Conservation (phyloP, 1,140 invertebrate species). For the Schmidtea mediterranea region DNA sequence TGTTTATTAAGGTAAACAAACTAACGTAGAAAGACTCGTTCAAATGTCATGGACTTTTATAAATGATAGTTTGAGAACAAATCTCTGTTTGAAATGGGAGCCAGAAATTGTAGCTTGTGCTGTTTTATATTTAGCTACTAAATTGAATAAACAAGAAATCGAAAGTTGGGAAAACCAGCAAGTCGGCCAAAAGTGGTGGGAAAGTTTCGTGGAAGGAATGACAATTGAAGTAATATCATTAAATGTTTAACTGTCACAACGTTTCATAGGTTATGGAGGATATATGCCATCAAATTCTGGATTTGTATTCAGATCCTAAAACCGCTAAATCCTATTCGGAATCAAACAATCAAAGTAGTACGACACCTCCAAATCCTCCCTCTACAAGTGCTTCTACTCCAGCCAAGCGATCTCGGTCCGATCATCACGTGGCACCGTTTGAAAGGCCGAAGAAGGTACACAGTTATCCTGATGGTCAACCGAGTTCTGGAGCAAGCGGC, state of each 20-base stretch:
- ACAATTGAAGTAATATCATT: neutral
- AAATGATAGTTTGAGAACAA: constrained; percentile 88
- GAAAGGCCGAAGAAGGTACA: no score
- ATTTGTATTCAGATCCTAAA: neutral
- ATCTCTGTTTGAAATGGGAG: constrained; percentile 86
- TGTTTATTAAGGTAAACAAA: constrained; percentile 42
- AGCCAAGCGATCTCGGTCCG: no score
- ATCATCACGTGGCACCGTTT: no score
- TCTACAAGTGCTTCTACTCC: no score
- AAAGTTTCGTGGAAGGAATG: constrained; percentile 2
- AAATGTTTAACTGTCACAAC: no score
- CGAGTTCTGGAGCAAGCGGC: no score
- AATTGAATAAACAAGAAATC: neutral
- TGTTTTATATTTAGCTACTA: constrained; percentile 4
- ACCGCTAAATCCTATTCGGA: no score
- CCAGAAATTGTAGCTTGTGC: constrained; percentile 49
- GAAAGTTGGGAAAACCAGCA: neutral
- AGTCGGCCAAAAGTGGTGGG: constrained; percentile 2
- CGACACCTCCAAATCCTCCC: no score
- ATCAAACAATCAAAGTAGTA: no score
- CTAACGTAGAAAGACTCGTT: constrained; percentile 74
- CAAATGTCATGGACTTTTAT: constrained; percentile 99
- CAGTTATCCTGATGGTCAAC: no score
- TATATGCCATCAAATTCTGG: constrained; percentile 5
- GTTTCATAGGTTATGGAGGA: neutral